Evolutionary conservation across 2,888 invertebrate genomes (phyloP), one percentile per base, ranked within the genome.

Genomic region (Sclerodermus sp.): DNA sequence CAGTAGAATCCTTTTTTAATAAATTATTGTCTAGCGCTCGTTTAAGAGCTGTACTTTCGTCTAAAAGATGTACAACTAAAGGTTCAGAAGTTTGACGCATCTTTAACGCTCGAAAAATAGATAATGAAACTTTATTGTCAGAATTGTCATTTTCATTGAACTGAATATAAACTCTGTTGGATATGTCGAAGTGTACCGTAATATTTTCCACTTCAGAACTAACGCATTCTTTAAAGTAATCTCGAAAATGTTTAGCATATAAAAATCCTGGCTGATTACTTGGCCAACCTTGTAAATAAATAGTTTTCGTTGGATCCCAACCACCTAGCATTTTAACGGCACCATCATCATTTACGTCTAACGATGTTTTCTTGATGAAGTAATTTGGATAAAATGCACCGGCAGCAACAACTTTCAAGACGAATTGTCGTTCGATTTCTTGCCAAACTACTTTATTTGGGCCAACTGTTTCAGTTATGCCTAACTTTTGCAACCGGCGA

Each of bases 331-430:
- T 70, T 60, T 85, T 87, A 2, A 87, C 83, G 0, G 89, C 85
- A 18, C 85, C 83, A 1, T 84, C 80, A 70, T 91, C 90, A 53
- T 87, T 45, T 1, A 9, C 8, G 81, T 72, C 46, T 12, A 32
- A 1, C 1, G n/a, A 4, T 41, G 10, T 2, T 38, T 10, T 15
- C 30, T 85, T 82, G 15, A 87, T 77, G 79, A 92, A 96, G 77
- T 91, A 96, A 77, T 96, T 88, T 0, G 97, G 97, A 79, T 95
- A 97, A 78, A 95, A 95, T 1, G 96, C 95, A 1, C 91, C 93
- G 50, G 89, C 87, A 31, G 92, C 79, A n/a, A 89, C 82, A 34
- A 91, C 75, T 79, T 90, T 90, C 0, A 90, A 74, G n/a, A 89
- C 76, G 0, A 87, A 78, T 0, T 83, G 79, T 45, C 82, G 83